Base-by-base conservation (phyloP, 2,888 invertebrate genomes). In the Mantis religiosa region DNA sequence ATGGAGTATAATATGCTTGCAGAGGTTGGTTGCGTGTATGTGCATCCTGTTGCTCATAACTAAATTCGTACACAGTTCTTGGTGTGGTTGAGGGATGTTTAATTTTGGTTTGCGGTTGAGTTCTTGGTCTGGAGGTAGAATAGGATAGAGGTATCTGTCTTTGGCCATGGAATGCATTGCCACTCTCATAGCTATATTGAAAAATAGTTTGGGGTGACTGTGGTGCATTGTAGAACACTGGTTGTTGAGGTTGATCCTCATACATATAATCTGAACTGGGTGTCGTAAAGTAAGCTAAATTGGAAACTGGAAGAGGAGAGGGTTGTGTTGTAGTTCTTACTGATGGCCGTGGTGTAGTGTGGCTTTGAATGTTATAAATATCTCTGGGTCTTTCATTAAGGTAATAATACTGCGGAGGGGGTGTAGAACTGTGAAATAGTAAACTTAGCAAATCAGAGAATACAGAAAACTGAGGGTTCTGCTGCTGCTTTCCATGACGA, bases 21-120 rank as follows among this genome's bases (percentile, higher is more conserved):
- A 82, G 14, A 3, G 34, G 7, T 9, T 82, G 87, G n/a, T 81
- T 41, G 12, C 14, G 25, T 27, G 87, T 87, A 71, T 82, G 30
- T 28, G 47, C 14, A 30, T 47, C 85, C 97, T 91, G 90, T 87
- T 95, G 94, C 92, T 97, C 95, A 92, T 96, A 97, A 91, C 95
- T 96, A 92, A 96, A 97, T 92, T 97, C 96, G 92, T 96, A 97
- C 12, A 96, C 94, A 0, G 89, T 89, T 25, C 87, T 86, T 12
- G 89, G 89, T 14, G 89, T 89, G 9, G 89, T 54, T 71, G 54
- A 2, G 34, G 85, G 27, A 71, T n/a, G 54, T 20, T 20, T 71
- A 1, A 15, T 71, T 71, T 20, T 71, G 54, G 6, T 71, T 71
- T 71, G 54, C 25, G 81, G 28, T 54, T 25, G 87, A 8, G 54